Base-by-base conservation (phyloP, 2,797 vertebrate species). In the Lophotriccus pileatus region DNA sequence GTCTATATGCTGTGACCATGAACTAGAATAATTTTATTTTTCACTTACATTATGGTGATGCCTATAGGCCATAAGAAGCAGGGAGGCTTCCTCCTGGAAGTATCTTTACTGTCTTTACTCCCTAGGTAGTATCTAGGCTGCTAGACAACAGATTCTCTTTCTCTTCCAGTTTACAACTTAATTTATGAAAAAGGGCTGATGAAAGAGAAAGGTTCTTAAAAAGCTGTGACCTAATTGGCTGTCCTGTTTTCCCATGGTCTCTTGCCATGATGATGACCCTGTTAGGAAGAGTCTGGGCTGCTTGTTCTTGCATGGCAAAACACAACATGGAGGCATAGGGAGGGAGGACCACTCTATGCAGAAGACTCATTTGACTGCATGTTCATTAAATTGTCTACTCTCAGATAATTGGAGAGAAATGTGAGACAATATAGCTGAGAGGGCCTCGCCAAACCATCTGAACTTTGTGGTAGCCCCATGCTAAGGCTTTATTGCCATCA, bases 401-500 rank as follows among this genome's bases (percentile, higher is more conserved):
- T 6, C 41, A 87, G 52, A 62, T n/a, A 79, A 9, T 9, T 91
- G 49, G 27, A 92, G 67, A 46, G 72, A 66, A 90, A 66, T 77
- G 52, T 69, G 30, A 75, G 70, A 75, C 90, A 87, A n/a, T 47
- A 23, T 23, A 74, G 50, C 32, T 19, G 49, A 94, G 84, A 80
- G 8, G 23, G 43, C 76, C 59, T 83, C 5, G 50, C 86, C 92
- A 92, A 97, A 83, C 84, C 89, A 77, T 87, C 32, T 28, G 37
- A 76, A 64, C 28, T 72, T 47, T 88, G 84, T 90, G 77, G 47
- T 95, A 90, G 63, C 72, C 68, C 50, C 55, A 47, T 30, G 18
- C 13, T 0, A 95, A 75, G 32, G 28, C 91, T 95, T 92, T 95
- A 84, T 93, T 95, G 90, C 92, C 91, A 86, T 95, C 93, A 92